Evolutionary conservation across 2,888 invertebrate species (phyloP).

Genomic region (Germaria angustata): DNA sequence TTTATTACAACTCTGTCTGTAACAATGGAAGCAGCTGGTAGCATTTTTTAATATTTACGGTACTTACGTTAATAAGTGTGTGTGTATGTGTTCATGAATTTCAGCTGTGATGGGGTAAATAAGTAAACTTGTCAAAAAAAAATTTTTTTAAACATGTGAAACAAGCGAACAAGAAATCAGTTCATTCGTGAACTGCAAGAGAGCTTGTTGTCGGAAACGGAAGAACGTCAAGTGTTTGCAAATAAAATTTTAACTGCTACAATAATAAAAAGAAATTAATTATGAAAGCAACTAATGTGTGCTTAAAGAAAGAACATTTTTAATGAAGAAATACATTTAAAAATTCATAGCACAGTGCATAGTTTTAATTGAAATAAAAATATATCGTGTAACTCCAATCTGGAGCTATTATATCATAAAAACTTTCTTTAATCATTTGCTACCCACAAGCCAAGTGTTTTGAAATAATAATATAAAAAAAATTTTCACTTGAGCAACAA

Average conservation of each 20-base stretch:
- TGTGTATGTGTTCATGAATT: background rate
- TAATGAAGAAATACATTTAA: no score
- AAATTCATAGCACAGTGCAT: background rate
- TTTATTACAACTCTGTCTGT: background rate
- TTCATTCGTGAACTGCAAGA: conserved; percentile 68
- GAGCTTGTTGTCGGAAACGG: conserved; percentile 64
- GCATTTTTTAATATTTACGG: no score
- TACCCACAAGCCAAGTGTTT: conserved; percentile 63
- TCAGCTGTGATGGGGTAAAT: background rate
- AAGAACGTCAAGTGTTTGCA: conserved; percentile 27
- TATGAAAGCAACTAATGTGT: conserved; percentile 14
- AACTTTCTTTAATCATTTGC: background rate
- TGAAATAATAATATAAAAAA: background rate
- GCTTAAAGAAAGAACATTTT: conserved; percentile 4
- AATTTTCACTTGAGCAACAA: background rate
- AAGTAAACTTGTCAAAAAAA: conserved; percentile 37
- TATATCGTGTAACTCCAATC: background rate
- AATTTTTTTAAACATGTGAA: conserved; percentile 30
- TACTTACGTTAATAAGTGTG: conserved; percentile 1
- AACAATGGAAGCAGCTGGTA: conserved; percentile 18
- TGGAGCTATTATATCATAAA: conserved; percentile 28
- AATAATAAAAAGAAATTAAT: background rate
- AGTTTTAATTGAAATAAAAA: background rate
- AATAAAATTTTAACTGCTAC: conserved; percentile 7
- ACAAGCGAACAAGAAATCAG: conserved; percentile 46